Conservation (phyloP, 2,113 vertebrate species). For the Mus spicilegus region DNA sequence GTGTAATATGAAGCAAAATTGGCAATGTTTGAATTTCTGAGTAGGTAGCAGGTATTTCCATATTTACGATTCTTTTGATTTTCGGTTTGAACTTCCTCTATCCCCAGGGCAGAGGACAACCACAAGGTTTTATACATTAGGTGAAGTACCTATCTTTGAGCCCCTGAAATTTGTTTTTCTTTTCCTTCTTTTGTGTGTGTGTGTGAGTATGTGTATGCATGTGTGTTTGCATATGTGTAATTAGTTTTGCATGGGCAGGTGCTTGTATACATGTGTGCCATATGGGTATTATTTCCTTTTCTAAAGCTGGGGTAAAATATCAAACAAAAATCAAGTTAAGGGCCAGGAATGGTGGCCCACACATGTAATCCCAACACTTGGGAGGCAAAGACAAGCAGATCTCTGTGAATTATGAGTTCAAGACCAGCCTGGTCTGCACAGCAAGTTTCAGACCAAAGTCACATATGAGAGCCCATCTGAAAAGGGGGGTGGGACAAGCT, state of each 20-base stretch:
- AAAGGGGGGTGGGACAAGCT: neutral
- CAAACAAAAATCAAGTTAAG: neutral
- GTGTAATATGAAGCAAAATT: constrained; percentile 13
- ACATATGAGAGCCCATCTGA: neutral
- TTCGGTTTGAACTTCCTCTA: neutral
- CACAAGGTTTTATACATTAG: neutral
- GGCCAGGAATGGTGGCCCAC: neutral
- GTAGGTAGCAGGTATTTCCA: neutral
- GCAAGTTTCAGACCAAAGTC: neutral
- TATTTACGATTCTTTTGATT: constrained; percentile 24
- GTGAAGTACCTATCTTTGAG: neutral
- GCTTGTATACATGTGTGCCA: neutral
- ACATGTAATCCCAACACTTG: neutral
- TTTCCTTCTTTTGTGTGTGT: neutral
- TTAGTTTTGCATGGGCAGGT: neutral
- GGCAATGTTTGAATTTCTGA: neutral
- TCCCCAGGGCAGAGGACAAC: neutral
- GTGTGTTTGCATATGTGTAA: neutral
- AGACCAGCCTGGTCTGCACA: neutral
- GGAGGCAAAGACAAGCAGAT: neutral
- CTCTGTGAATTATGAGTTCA: neutral
- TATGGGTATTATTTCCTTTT: neutral
- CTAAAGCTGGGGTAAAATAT: neutral
- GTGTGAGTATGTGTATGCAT: neutral
- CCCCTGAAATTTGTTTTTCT: neutral